Percentiles rank a stretch among this genome's conserved stretches.
These are phyloP conservation scores for Leptobrachium leishanense DNA, from an alignment of 2,113 vertebrate genomes.

Conservation along the genomic window DNA sequence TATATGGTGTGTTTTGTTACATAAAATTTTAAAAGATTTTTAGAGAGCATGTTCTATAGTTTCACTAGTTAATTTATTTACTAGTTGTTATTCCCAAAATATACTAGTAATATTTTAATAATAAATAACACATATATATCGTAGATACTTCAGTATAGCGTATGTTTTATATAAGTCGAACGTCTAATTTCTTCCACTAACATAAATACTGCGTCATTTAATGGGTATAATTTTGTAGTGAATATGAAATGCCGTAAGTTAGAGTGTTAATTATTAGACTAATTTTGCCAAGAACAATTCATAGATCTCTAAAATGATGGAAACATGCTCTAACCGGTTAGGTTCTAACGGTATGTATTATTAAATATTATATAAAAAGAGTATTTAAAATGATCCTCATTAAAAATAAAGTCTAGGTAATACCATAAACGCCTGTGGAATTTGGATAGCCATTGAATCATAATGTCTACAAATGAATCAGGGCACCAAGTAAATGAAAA, in stretches of 20 bases:
- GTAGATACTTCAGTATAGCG: too few relatives aligned
- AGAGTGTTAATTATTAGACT: background rate
- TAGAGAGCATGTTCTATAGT: background rate
- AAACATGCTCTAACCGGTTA: background rate
- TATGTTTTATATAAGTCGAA: too few relatives aligned
- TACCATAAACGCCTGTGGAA: constrained; percentile 13
- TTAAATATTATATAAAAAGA: constrained; percentile 19
- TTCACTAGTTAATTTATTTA: background rate
- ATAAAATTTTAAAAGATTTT: too few relatives aligned
- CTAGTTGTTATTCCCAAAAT: too few relatives aligned
- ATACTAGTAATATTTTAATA: too few relatives aligned
- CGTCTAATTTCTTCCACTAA: too few relatives aligned
- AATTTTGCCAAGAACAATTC: background rate
- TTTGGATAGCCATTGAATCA: constrained; percentile 31
- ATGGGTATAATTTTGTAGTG: background rate
- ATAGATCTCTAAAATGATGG: background rate
- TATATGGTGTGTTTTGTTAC: too few relatives aligned
- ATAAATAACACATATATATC: too few relatives aligned
- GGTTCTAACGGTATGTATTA: constrained; percentile 3
- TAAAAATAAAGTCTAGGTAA: constrained; percentile 20
- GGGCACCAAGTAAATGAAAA: constrained; percentile 18
- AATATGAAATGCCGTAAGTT: background rate
- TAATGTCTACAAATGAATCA: constrained; percentile 17
- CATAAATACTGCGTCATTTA: too few relatives aligned
- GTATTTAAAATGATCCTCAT: constrained; percentile 12